Evolutionary conservation across 2,888 invertebrate genomes (phyloP), one percentile per base, ranked within the genome.

Genomic region (Cheiracanthium punctorium): DNA sequence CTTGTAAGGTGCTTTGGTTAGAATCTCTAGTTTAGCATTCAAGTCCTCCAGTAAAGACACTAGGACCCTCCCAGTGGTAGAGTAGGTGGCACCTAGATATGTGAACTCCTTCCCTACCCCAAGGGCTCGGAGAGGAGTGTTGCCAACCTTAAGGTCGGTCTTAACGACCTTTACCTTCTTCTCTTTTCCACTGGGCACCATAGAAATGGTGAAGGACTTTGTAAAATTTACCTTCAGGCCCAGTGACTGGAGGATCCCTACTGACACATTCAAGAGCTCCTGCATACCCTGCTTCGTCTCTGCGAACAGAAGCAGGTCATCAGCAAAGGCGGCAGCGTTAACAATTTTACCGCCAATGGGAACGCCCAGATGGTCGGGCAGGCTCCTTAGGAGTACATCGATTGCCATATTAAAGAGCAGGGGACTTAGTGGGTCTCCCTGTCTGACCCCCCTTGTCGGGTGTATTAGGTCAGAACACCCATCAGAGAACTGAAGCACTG

Each of bases 371-470:
- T 65, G 65, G 12, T 65, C 65, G 2, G 67, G 67, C 32, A 67
- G 20, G 14, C 1, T 20, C 8, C 33, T 1, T 4, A 67, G 10
- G 14, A 67, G 8, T 4, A 8, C 67, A 32, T 67, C 17, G 7
- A 67, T 30, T 33, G n/a, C 67, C n/a, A 32, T n/a, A 24, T 67
- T 67, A 30, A 67, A 67, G 28, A 67, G 67, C 10, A 67, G 67
- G n/a, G 30, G n/a, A 5, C 30, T 10, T 7, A 20, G 10, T 30
- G 30, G 67, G 17, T 67, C 67, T n/a, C 67, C 67, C 32, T 32
- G 67, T 17, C 67, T 67, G 28, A 30, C 30, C 32, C 67, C 33
- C 0, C 7, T 8, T 17, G 32, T 30, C 17, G 32, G 67, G 7
- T 7, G 1, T 0, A 32, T 17, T 24, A 17, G 8, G n/a, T 32